phyloP scores from a whole-genome alignment of 1,140 invertebrate genomes.

The Drosophila tristis region DNA sequence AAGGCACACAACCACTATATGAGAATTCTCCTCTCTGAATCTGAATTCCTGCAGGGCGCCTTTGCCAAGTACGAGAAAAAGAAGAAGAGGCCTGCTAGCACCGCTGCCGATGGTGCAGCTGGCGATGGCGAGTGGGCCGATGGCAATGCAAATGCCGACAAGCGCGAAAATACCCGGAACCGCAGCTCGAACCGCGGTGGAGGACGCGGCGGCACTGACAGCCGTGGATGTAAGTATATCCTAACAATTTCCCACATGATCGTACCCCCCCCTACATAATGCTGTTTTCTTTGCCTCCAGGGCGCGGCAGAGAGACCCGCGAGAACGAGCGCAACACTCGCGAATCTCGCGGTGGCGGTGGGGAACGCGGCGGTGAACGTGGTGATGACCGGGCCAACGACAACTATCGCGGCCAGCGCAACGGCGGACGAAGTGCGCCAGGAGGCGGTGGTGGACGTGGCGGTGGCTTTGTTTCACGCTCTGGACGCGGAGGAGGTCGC shows the following conservation, averaged over 20 bases:
- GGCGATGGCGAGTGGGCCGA: constrained; percentile 85
- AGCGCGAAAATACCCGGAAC: constrained; percentile 84
- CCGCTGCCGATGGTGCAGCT: constrained; percentile 75
- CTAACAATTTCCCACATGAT: too few species aligned
- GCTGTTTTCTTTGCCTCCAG: constrained; percentile 28
- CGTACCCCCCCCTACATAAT: neutral
- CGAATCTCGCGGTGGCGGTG: constrained; percentile 85
- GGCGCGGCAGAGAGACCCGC: constrained; percentile 82
- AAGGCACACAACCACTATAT: too few species aligned
- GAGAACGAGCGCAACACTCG: constrained; percentile 84
- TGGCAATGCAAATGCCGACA: constrained; percentile 79
- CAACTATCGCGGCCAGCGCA: constrained; percentile 84
- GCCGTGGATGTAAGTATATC: constrained; percentile 80
- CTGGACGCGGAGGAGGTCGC: constrained; percentile 85
- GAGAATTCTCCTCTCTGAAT: neutral
- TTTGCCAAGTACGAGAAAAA: constrained; percentile 93
- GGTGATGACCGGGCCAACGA: constrained; percentile 84
- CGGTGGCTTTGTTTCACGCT: constrained; percentile 84
- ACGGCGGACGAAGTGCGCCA: constrained; percentile 62
- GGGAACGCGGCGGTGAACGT: constrained; percentile 84
- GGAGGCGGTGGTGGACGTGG: constrained; percentile 78
- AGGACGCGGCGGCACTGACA: constrained; percentile 84
- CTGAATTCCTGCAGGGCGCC: constrained; percentile 85
- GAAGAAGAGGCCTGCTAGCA: constrained; percentile 90
- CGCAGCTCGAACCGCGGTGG: constrained; percentile 84